phyloP scores from a whole-genome alignment of 1,140 invertebrate genomes.

The Sinonovacula constricta region DNA sequence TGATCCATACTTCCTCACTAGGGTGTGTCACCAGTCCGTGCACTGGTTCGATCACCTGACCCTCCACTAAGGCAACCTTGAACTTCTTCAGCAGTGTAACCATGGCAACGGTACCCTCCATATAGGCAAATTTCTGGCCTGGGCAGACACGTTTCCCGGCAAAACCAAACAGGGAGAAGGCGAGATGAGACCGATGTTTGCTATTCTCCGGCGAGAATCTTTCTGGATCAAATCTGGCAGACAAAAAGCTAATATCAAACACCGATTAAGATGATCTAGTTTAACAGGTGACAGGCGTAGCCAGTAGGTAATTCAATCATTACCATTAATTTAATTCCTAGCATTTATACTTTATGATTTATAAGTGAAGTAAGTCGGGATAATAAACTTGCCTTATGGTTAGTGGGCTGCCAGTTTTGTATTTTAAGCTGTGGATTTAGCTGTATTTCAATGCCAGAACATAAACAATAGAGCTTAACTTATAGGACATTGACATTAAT shows the following conservation, averaged over 20 bases:
- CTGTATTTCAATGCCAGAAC: too few species aligned
- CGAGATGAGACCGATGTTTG: constrained; percentile 56
- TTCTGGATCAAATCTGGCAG: constrained; percentile 74
- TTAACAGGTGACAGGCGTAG: background rate
- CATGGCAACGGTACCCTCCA: constrained; percentile 59
- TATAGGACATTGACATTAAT: too few species aligned
- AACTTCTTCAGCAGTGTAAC: constrained; percentile 62
- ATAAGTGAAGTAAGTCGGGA: background rate
- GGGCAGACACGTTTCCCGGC: constrained; percentile 74
- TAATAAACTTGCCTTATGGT: background rate
- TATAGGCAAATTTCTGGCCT: constrained; percentile 64
- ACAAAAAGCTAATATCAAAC: background rate
- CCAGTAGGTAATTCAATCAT: background rate
- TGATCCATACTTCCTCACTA: constrained; percentile 75
- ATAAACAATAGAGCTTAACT: too few species aligned
- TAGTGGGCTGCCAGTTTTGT: too few species aligned
- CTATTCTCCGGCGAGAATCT: constrained; percentile 65
- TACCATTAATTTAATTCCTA: background rate
- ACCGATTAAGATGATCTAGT: background rate
- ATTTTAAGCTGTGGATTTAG: too few species aligned
- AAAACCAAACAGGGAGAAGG: constrained; percentile 75
- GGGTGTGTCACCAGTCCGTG: constrained; percentile 72
- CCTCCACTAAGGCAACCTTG: constrained; percentile 65
- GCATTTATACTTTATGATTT: background rate
- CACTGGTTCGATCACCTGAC: constrained; percentile 67